phyloP scores from a whole-genome alignment of 2,797 vertebrate species.

The Pangasius larnaudii region DNA sequence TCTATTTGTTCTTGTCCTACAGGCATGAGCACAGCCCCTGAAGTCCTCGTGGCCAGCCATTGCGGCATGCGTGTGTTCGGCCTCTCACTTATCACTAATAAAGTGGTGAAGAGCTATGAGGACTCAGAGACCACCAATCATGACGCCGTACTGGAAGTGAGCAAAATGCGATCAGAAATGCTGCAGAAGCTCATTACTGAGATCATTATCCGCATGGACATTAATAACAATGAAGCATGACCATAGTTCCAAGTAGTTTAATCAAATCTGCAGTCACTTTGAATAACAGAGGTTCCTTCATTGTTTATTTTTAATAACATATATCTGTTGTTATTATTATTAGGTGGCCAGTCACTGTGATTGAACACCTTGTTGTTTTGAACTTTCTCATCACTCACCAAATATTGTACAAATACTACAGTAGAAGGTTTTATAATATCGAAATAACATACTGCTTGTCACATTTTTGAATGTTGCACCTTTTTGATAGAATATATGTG shows the following conservation, averaged over 20 bases:
- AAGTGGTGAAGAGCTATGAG: constrained; percentile 78
- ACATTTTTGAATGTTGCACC: neutral
- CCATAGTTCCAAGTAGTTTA: neutral
- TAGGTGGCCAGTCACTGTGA: neutral
- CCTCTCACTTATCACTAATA: constrained; percentile 83
- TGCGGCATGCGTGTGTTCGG: constrained; percentile 79
- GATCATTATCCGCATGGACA: constrained; percentile 74
- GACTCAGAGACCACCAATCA: constrained; percentile 75
- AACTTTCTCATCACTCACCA: neutral
- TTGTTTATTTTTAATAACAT: neutral
- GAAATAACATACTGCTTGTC: neutral
- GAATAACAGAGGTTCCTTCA: neutral
- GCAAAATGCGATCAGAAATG: constrained; percentile 71
- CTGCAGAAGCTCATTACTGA: constrained; percentile 77
- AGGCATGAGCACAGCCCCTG: constrained; percentile 83
- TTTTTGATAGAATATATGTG: neutral
- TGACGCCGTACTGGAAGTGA: constrained; percentile 74
- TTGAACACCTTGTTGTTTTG: constrained; percentile 1
- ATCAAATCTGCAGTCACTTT: neutral
- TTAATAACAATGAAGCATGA: constrained; percentile 74
- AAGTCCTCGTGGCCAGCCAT: constrained; percentile 77
- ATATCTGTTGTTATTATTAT: neutral
- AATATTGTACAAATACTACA: neutral
- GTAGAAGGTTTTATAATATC: neutral
- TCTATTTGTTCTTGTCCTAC: neutral